Evolutionary conservation across 1,140 invertebrate species (phyloP).

Genomic region (Mamestra configurata): DNA sequence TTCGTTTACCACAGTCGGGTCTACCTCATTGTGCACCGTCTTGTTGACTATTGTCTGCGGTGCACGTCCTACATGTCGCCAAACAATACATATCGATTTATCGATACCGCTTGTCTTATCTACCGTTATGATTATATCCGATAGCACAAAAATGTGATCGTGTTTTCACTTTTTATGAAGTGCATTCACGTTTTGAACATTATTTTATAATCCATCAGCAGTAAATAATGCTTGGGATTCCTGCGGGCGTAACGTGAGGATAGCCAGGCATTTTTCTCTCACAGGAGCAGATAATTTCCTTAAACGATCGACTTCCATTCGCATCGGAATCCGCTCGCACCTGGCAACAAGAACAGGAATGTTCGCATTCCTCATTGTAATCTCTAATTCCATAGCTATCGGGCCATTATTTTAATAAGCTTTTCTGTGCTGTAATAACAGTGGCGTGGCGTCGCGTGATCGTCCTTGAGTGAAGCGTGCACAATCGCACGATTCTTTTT

Average conservation of each 20-base stretch:
- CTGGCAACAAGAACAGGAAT: slow-evolving; percentile 63
- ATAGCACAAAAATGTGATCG: slow-evolving; percentile 25
- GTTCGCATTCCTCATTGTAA: slow-evolving; percentile 64
- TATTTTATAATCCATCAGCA: slow-evolving; percentile 6
- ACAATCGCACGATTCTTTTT: slow-evolving; percentile 75
- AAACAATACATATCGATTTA: slow-evolving; percentile 61
- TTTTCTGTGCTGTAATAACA: slow-evolving; percentile 62
- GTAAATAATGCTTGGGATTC: slow-evolving; percentile 33
- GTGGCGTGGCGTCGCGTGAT: slow-evolving; percentile 64
- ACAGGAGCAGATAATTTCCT: slow-evolving; percentile 56
- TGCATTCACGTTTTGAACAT: slow-evolving; percentile 17
- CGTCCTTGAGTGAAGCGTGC: slow-evolving; percentile 76
- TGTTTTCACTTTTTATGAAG: background rate
- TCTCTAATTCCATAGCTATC: slow-evolving; percentile 65
- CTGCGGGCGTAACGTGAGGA: slow-evolving; percentile 22
- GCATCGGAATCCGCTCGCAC: slow-evolving; percentile 56
- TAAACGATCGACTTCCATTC: slow-evolving; percentile 53
- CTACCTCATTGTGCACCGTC: slow-evolving; percentile 56
- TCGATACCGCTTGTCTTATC: slow-evolving; percentile 47
- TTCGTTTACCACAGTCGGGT: slow-evolving; percentile 58
- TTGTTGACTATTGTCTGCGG: slow-evolving; percentile 31
- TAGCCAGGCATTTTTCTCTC: slow-evolving; percentile 36
- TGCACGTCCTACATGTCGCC: slow-evolving; percentile 10
- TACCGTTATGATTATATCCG: slow-evolving; percentile 33
- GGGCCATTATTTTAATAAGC: slow-evolving; percentile 69